Conservation (phyloP, 2,888 invertebrate species). For the Hypsopygia costalis region DNA sequence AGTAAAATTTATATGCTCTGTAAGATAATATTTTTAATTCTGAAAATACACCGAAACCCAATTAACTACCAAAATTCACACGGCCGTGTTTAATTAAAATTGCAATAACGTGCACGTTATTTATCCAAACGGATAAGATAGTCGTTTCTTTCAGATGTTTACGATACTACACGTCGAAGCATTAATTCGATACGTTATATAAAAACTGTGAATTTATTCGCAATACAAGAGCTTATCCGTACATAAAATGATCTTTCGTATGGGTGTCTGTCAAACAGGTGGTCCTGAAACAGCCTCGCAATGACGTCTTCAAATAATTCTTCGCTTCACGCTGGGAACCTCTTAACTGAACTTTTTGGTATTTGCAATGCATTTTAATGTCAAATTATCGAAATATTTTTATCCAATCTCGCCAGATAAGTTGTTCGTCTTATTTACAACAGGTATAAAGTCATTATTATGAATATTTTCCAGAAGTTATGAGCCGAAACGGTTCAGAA, state of each 20-base stretch:
- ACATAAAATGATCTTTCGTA: slow-evolving; percentile 60
- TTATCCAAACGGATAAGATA: slow-evolving; percentile 38
- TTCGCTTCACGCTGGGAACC: slow-evolving; percentile 58
- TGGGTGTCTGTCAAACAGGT: slow-evolving; percentile 60
- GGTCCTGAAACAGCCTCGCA: slow-evolving; percentile 49
- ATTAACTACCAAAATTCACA: slow-evolving; percentile 9
- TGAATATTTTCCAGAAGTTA: slow-evolving; percentile 20
- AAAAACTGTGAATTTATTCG: slow-evolving; percentile 68
- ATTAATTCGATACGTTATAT: slow-evolving; percentile 62
- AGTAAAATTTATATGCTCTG: too few species aligned
- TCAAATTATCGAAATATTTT: slow-evolving; percentile 40
- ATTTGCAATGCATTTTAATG: slow-evolving; percentile 62
- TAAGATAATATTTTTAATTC: too few species aligned
- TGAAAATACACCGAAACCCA: not conserved
- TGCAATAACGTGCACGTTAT: slow-evolving; percentile 27
- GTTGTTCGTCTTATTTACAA: slow-evolving; percentile 33
- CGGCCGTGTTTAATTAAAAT: slow-evolving; percentile 26
- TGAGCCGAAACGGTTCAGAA: slow-evolving; percentile 23
- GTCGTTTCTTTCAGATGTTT: slow-evolving; percentile 36
- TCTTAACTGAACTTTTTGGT: slow-evolving; percentile 43
- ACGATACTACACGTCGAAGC: slow-evolving; percentile 32
- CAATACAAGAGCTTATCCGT: slow-evolving; percentile 40
- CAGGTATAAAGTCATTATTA: slow-evolving; percentile 45
- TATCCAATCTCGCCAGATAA: slow-evolving; percentile 33
- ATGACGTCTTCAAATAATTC: slow-evolving; percentile 44